Base-by-base conservation (phyloP, 2,888 invertebrate genomes). In the Dysmachus trigonus region DNA sequence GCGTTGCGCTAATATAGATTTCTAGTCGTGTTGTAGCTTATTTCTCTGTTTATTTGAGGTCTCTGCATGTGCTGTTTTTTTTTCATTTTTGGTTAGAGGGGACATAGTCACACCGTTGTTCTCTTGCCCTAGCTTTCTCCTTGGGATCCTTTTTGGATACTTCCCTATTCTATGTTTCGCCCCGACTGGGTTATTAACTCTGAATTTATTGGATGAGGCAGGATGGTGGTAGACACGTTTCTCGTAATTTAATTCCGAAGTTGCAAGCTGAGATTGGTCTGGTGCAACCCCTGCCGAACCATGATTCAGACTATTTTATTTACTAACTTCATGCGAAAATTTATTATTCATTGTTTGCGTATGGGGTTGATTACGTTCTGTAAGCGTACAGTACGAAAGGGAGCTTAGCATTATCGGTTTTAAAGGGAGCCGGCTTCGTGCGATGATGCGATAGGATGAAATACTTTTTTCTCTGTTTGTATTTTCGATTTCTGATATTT, bases 181-280 rank as follows among this genome's bases (percentile, higher is more conserved):
- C 30, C 35, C 77, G 41, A 10, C 38, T 15, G 72, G 72, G 72
- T 77, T 85, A 85, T 85, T 77, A 85, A 79, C 77, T 79, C 62
- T 74, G 76, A 74, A 85, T 87, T 73, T 74, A 85, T 73, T 71
- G 79, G 73, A 62, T 83, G 76, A 72, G 22, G 33, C 22, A 81
- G 85, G 74, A 81, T 35, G 72, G 41, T 53, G 30, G 41, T 84
- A 72, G 86, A 72, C 87, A 87, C 86, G 86, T 79, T 87, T 87
- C 73, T 86, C 35, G 86, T 41, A 77, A 86, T 87, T 87, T 84
- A 84, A 86, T 84, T 87, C 27, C 86, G 73, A 38, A 83, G 41
- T 38, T 83, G 83, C 38, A 83, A 38, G n/a, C 41, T 41, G 38
- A 72, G 81, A 53, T 53, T 81, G 13, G 31, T n/a, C 4, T 22